Conservation (phyloP, 2,113 vertebrate genomes). For the Gymnogyps californianus region DNA sequence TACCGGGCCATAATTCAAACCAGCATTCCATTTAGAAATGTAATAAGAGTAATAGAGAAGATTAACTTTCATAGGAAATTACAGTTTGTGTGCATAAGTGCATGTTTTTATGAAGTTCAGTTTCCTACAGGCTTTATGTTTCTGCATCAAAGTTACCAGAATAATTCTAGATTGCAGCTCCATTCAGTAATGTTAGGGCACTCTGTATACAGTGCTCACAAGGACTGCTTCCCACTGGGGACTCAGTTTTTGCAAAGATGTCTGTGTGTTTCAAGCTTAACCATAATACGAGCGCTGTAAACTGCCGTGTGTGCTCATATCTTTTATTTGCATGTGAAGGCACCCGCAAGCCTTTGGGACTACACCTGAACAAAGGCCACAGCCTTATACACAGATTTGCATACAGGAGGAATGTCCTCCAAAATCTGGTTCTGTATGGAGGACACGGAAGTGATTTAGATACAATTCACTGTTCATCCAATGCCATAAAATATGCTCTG, state of each 20-base stretch:
- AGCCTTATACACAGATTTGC: background rate
- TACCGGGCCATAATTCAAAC: slow-evolving; percentile 11
- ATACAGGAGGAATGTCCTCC: background rate
- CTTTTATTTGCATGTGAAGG: background rate
- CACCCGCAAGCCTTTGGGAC: background rate
- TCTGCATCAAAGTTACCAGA: background rate
- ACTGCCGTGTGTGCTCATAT: background rate
- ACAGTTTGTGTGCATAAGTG: background rate
- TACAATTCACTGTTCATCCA: fast-evolving
- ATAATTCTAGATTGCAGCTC: background rate
- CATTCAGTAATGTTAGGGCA: background rate
- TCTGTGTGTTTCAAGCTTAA: background rate
- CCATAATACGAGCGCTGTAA: background rate
- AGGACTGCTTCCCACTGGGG: background rate
- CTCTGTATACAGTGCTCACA: background rate
- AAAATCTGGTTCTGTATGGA: background rate
- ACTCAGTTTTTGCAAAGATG: background rate
- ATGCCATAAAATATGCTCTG: background rate
- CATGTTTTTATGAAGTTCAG: slow-evolving; percentile 22
- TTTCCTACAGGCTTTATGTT: slow-evolving; percentile 7
- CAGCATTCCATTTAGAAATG: slow-evolving; percentile 29
- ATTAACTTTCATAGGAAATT: slow-evolving; percentile 36
- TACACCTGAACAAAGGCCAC: fast-evolving
- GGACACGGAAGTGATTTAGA: background rate
- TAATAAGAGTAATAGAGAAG: background rate